Evolutionary conservation across 2,113 vertebrate genomes (phyloP).

Genomic region (Alectura lathami): DNA sequence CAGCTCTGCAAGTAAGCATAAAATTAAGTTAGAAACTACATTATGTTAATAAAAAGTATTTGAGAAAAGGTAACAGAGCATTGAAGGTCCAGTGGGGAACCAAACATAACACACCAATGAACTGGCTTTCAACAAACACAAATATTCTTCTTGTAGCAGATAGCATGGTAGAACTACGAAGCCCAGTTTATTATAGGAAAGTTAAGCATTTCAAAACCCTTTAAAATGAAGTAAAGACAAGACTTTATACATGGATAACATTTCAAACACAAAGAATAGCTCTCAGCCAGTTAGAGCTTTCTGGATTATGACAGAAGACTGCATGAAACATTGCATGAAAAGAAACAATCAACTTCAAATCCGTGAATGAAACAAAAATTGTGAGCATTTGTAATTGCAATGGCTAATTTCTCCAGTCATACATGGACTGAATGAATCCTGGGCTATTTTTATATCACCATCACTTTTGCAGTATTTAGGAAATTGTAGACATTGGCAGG

Average conservation of each 20-base stretch:
- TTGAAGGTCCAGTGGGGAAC: not conserved
- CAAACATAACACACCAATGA: not conserved
- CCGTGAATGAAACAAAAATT: not conserved
- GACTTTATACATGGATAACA: not conserved
- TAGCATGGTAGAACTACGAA: not conserved
- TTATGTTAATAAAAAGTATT: not conserved
- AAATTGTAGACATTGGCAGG: slow-evolving; percentile 14
- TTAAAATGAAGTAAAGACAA: not conserved
- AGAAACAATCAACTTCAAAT: not conserved
- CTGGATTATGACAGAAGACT: not conserved
- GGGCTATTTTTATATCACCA: slow-evolving; percentile 5
- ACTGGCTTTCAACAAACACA: not conserved
- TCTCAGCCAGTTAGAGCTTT: not conserved
- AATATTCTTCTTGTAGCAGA: not conserved
- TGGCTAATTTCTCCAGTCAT: not conserved
- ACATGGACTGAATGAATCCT: not conserved
- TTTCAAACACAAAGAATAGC: not conserved
- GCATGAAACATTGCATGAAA: not conserved
- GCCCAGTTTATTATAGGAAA: not conserved
- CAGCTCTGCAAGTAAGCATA: not conserved
- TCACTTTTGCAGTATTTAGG: not conserved
- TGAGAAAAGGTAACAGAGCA: not conserved
- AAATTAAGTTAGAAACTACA: not conserved
- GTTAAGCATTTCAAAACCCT: not conserved
- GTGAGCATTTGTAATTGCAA: not conserved